These are phyloP conservation scores for Esox niger DNA, from an alignment of 2,113 vertebrate species.

Conservation along the genomic window DNA sequence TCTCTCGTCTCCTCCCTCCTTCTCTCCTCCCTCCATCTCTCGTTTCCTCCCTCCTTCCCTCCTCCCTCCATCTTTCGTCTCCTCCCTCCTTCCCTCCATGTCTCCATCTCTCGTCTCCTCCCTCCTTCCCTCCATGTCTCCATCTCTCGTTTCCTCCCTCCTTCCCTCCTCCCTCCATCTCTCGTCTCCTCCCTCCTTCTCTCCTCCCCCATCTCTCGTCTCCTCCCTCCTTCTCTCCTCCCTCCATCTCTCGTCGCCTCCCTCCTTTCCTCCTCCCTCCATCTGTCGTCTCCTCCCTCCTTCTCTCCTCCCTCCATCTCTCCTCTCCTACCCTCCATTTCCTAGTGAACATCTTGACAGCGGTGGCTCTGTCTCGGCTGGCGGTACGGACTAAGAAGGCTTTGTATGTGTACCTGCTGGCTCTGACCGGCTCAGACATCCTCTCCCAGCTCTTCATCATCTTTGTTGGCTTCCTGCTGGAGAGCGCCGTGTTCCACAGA, in stretches of 20 bases:
- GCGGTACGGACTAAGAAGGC: slow-evolving; percentile 82
- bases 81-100: no score
- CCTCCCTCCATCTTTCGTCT: no score
- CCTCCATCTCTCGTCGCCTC: no score
- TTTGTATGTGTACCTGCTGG: slow-evolving; percentile 87
- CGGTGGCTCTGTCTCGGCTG: slow-evolving; percentile 80
- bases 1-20: no score
- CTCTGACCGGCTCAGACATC: slow-evolving; percentile 83
- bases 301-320: background rate
- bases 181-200: background rate
- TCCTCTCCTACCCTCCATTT: background rate
- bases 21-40: no score
- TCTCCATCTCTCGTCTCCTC: no score
- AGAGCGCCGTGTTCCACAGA: slow-evolving; percentile 83
- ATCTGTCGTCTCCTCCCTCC: no score
- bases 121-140: no score
- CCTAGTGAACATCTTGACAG: slow-evolving; percentile 84
- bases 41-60: no score
- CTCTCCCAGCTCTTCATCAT: slow-evolving; percentile 91
- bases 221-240: background rate
- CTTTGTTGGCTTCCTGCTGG: slow-evolving; percentile 89
- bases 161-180: background rate
- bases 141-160: background rate
- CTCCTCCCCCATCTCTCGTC: background rate
- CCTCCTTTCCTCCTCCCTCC: no score